A percentile compares a stretch with the other conserved stretches of the same genome.
These are phyloP conservation scores for Hedya salicella DNA, from an alignment of 2,888 invertebrate genomes.

Conservation along the genomic window DNA sequence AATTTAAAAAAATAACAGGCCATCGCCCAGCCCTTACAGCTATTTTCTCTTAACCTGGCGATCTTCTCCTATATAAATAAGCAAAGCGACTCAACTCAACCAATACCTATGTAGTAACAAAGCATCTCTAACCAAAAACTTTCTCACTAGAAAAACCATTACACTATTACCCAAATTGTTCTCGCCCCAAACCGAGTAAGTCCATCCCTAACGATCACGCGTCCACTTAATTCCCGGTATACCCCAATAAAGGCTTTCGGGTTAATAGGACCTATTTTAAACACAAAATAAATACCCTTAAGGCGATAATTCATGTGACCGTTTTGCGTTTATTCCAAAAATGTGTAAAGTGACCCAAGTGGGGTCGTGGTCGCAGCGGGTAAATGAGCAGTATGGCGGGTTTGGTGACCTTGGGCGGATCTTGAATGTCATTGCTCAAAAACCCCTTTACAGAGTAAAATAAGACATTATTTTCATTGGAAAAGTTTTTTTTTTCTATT, in stretches of 20 bases:
- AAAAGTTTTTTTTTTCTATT: no score
- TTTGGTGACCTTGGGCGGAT: background rate
- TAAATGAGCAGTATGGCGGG: conserved; percentile 4
- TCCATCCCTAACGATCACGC: conserved; percentile 48
- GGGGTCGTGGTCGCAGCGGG: conserved; percentile 43
- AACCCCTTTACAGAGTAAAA: background rate
- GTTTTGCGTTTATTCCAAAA: conserved; percentile 55
- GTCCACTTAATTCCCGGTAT: conserved; percentile 59
- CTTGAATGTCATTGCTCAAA: background rate
- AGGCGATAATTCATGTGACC: conserved; percentile 54
- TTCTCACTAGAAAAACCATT: background rate
- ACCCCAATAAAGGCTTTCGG: conserved; percentile 55
- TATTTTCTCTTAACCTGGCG: no score
- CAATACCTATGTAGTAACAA: no score
- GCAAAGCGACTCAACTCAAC: no score
- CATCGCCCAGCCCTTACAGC: no score
- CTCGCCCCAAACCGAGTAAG: background rate
- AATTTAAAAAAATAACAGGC: no score
- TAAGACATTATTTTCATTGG: background rate
- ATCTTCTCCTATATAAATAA: no score
- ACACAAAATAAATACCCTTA: conserved; percentile 57
- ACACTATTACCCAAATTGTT: background rate
- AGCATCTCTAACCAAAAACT: no score
- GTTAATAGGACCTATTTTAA: conserved; percentile 57
- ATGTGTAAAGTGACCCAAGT: conserved; percentile 56